These are phyloP conservation scores for Epinephelus fuscoguttatus DNA, from an alignment of 2,113 vertebrate genomes.

Conservation along the genomic window DNA sequence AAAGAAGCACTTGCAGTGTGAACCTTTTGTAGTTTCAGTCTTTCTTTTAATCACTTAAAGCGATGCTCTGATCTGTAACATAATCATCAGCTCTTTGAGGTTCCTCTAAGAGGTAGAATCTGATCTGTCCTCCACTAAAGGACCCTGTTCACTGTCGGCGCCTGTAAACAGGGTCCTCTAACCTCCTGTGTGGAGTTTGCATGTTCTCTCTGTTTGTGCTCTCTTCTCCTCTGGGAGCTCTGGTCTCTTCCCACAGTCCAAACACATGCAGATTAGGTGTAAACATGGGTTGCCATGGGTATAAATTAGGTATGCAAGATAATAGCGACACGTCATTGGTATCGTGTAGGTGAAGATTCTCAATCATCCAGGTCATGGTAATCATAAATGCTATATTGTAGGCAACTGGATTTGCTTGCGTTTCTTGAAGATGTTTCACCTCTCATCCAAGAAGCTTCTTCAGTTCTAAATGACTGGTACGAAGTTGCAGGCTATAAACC, in stretches of 20 bases:
- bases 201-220: neutral
- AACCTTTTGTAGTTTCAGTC: neutral
- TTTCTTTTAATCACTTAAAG: slow-evolving; percentile 20
- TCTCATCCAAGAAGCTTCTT: too few relatives aligned
- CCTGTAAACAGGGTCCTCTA: neutral
- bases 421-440: too few relatives aligned
- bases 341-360: too few relatives aligned
- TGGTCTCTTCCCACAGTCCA: neutral
- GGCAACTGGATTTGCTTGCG: too few relatives aligned
- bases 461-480: too few relatives aligned
- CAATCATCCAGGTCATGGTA: too few relatives aligned
- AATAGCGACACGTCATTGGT: too few relatives aligned
- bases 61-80: neutral
- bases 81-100: slow-evolving; percentile 18
- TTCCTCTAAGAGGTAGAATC: neutral
- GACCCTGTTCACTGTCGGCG: neutral
- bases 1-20: neutral
- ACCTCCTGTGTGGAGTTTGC: neutral
- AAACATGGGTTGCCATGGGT: too few relatives aligned
- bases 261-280: neutral
- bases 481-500: too few relatives aligned
- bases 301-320: neutral
- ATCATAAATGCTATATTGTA: too few relatives aligned
- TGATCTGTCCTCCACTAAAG: slow-evolving; percentile 9
- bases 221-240: neutral